Base-by-base conservation (phyloP, 2,888 invertebrate species). In the Parnassius mnemosyne region DNA sequence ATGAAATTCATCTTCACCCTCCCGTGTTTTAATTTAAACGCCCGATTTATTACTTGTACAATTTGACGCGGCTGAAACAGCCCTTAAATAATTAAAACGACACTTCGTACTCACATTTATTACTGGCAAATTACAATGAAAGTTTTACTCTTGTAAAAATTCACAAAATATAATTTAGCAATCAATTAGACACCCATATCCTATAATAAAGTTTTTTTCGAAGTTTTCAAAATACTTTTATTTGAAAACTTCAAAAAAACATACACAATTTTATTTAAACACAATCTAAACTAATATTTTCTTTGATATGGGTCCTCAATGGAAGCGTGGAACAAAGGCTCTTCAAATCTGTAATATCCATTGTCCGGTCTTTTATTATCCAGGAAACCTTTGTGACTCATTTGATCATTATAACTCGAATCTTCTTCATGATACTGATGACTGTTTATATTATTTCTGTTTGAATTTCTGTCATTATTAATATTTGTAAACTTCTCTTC, bases 1-100 rank as follows among this genome's bases (percentile, higher is more conserved):
- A 90, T 91, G 91, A 90, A 91, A 91, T 91, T 89, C 90, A 89
- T 91, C 91, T 91, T 89, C 90, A 84, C 91, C 90, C 90, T 84
- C 85, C 75, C 81, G 80, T 80, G 87, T 85, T 89, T 89, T 89
- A 89, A 91, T 87, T 89, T 89, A 84, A 89, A 87, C 76, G 82
- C 77, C 80, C 85, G 86, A 91, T 91, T 91, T 91, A 89, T 91
- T 86, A 78, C 89, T 83, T 76, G 88, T 83, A 87, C 89, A 89
- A 90, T 90, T 90, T 89, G 90, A 90, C 90, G 87, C 83, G 71
- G 71, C 78, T 76, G 77, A 75, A 72, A 73, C 76, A 65, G 77
- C 77, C 76, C 71, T 72, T 68, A 70, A 74, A 79, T 80, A 83
- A 87, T 87, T 87, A 83, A 84, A 84, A 83, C 80, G 76, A 72